Base-by-base conservation (phyloP, 2,113 vertebrate species). In the Crotalus helleri region DNA sequence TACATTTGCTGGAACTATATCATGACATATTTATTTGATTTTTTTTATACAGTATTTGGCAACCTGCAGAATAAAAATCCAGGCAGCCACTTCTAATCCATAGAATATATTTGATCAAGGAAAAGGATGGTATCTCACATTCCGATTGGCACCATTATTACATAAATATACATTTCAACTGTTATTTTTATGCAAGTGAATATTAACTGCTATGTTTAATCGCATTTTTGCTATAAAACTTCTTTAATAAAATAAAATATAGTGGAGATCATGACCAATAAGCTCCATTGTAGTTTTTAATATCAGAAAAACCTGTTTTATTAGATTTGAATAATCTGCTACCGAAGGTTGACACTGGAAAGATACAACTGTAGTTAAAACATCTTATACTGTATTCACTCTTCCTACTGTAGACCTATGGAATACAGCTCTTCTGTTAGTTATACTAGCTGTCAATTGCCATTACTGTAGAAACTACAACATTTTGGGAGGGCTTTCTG, bases 231-330 rank as follows among this genome's bases (percentile, higher is more conserved):
- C 46, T 88, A n/a, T 53, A 54, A 49, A 39, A 92, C 24, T 39
- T 93, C 53, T 29, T 54, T 87, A 91, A 88, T 0, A 92, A n/a
- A 3, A 21, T 61, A 86, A 86, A 24, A 33, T 46, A 59, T 11
- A 93, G 81, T 17, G 5, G 87, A 91, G 33, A 74, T 88, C n/a
- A 58, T 21, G 29, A 90, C 59, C 46, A 24, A 59, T 24, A 17
- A 58, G 64, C 44, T 85, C 64, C 92, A 91, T 91, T 1, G 10
- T 29, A 49, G 57, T 55, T 94, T 92, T 94, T 89, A 93, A 51
- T 33, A 69, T 9, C 24, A 93, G 1, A 29, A 61, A 92, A 33
- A 94, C 33, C 39, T 53, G 49, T 24, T 39, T 54, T 51, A 85
- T n/a, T 0, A 69, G 87, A 33, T 74, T 55, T 55, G 87, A 15